These are phyloP conservation scores for Drosophila erecta DNA, from an alignment of 1,140 invertebrate genomes.

Conservation along the genomic window DNA sequence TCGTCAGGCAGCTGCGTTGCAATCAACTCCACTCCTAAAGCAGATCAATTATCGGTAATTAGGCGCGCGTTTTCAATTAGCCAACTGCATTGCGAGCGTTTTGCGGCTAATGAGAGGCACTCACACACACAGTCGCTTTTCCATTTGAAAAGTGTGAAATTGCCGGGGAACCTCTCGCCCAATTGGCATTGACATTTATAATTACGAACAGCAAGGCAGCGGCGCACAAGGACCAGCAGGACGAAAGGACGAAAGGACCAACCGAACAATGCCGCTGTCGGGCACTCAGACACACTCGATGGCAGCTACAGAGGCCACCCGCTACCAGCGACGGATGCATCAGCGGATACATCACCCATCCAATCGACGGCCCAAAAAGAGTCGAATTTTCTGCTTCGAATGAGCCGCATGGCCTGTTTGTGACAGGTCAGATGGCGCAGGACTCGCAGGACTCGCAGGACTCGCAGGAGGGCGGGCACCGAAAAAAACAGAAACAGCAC, in stretches of 20 bases:
- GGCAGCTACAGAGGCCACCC: conserved; percentile 34
- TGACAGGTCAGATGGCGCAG: conserved; percentile 41
- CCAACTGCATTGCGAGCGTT: conserved; percentile 49
- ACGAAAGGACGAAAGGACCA: conserved; percentile 20
- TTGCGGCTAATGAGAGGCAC: conserved; percentile 48
- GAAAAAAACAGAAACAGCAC: background rate
- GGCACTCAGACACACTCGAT: conserved; percentile 60
- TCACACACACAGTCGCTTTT: conserved; percentile 1
- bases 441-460: background rate
- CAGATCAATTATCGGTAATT: conserved; percentile 72
- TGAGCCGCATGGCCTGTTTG: conserved; percentile 51
- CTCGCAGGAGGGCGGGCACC: background rate
- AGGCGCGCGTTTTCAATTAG: conserved; percentile 61
- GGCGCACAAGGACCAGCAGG: conserved; percentile 38
- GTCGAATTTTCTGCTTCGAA: conserved; percentile 30
- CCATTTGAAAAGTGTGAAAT: conserved; percentile 60
- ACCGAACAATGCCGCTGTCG: conserved; percentile 32
- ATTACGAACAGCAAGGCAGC: conserved; percentile 31
- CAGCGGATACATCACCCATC: conserved; percentile 29
- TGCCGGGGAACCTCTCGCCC: conserved; percentile 5
- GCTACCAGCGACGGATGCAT: conserved; percentile 13
- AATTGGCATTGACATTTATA: conserved; percentile 60
- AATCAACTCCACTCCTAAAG: conserved; percentile 37
- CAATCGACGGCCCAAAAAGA: conserved; percentile 27
- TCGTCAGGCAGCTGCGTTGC: conserved; percentile 48